These are phyloP conservation scores for Cephus rjabovi DNA, from an alignment of 2,888 invertebrate genomes.

Conservation along the genomic window DNA sequence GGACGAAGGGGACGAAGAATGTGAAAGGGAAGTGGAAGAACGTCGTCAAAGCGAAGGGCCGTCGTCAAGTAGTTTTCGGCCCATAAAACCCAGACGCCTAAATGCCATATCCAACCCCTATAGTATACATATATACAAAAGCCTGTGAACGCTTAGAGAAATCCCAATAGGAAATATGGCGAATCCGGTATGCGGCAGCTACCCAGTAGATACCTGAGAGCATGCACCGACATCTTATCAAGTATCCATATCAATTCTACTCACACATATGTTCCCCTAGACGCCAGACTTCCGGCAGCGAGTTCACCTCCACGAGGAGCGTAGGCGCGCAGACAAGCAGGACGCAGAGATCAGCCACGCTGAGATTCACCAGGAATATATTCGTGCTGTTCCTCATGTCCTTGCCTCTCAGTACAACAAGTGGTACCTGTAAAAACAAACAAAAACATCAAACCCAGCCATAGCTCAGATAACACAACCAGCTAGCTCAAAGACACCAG, in stretches of 20 bases:
- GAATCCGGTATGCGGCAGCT: background rate
- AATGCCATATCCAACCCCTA: constrained; percentile 28
- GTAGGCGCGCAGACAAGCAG: constrained; percentile 92
- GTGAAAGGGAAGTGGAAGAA: background rate
- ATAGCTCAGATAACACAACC: background rate
- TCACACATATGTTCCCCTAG: constrained; percentile 94
- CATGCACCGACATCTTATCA: background rate
- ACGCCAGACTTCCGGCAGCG: constrained; percentile 92
- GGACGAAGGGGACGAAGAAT: background rate
- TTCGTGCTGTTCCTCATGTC: constrained; percentile 96
- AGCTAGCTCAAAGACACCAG: background rate
- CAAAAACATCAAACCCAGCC: background rate
- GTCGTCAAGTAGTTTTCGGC: constrained; percentile 27
- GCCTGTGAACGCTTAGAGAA: constrained; percentile 7
- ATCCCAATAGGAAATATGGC: background rate
- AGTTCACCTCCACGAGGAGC: constrained; percentile 93
- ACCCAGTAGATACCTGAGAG: background rate
- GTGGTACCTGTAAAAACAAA: constrained; percentile 70
- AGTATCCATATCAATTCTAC: constrained; percentile 65
- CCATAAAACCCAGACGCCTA: constrained; percentile 47
- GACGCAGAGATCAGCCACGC: constrained; percentile 92
- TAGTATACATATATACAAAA: background rate
- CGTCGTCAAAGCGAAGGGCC: background rate
- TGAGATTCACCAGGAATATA: constrained; percentile 93
- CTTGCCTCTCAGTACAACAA: constrained; percentile 91